Base-by-base conservation (phyloP, 2,113 vertebrate genomes). In the Callipepla californica region DNA sequence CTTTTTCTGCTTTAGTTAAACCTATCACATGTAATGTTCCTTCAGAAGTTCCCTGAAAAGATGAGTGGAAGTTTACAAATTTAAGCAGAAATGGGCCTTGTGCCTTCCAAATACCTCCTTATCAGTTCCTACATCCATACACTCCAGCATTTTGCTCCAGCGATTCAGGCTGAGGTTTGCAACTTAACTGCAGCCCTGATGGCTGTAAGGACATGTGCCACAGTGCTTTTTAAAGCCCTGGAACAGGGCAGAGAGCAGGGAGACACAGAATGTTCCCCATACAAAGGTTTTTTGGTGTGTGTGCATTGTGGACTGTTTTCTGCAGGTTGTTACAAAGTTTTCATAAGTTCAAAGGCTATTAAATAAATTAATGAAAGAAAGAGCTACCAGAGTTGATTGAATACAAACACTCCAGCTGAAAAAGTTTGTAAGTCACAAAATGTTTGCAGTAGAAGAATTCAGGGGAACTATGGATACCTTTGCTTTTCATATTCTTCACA, bases 191-290 rank as follows among this genome's bases (percentile, higher is more conserved):
- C n/a, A 59, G 16, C 61, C 30, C 18, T 5, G 30, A 9, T 21
- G 45, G 22, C n/a, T 47, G 42, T 1, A 53, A 55, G 34, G 38
- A 59, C 6, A 9, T 0, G 0, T 23, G 44, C 48, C 57, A 30
- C 5, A 8, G 47, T 0, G 0, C 9, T 18, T 2, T 0, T 11
- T 9, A 72, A 82, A 81, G 30, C 57, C 22, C 2, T 4, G 25
- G 34, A 17, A 26, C 0, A 1, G 34, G 55, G 21, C 1, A 0
- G 21, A 36, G 34, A 57, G 21, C 34, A 76, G 32, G 19, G 21
- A 81, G 9, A 4, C 28, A 8, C 57, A 34, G 25, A 28, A 55
- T 26, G 28, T 28, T 84, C 38, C 59, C 21, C 4, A 61, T 59
- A 7, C 38, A 40, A 77, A 61, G 61, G 79, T 5, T 40, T 62